Percentiles rank a stretch among this genome's conserved stretches.
phyloP scores from a whole-genome alignment of 1,140 invertebrate genomes.

The Drosophila eugracilis region DNA sequence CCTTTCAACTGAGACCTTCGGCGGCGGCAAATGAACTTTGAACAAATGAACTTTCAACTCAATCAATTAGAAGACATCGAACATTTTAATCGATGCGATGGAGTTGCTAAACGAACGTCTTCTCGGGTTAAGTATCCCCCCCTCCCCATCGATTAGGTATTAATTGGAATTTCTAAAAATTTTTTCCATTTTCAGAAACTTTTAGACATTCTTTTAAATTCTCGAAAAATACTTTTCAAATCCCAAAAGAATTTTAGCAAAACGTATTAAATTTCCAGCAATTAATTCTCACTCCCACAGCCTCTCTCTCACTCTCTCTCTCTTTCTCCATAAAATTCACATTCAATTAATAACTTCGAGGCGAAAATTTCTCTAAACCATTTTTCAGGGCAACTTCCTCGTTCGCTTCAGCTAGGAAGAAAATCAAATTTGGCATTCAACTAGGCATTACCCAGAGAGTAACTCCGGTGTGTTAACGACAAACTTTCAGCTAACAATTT shows the following conservation, averaged over 20 bases:
- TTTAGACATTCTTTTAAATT: no score
- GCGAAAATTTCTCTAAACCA: neutral
- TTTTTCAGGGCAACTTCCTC: conserved; percentile 2
- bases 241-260: neutral
- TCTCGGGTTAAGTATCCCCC: neutral
- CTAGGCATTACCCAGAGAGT: neutral
- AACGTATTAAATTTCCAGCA: neutral
- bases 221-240: neutral
- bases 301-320: neutral
- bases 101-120: neutral
- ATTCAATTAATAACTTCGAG: conserved; percentile 6
- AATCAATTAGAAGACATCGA: conserved; percentile 22
- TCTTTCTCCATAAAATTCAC: no score
- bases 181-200: no score
- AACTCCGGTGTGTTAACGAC: conserved; percentile 9
- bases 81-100: neutral
- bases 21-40: conserved; percentile 36
- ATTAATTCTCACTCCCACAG: no score
- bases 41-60: conserved; percentile 18
- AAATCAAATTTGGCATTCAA: conserved; percentile 20
- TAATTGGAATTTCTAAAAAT: neutral
- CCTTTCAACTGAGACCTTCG: conserved; percentile 10
- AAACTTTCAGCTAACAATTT: conserved; percentile 33
- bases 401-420: neutral
- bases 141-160: neutral